Evolutionary conservation across 2,888 invertebrate genomes (phyloP).

Genomic region (Mythimna albipuncta): DNA sequence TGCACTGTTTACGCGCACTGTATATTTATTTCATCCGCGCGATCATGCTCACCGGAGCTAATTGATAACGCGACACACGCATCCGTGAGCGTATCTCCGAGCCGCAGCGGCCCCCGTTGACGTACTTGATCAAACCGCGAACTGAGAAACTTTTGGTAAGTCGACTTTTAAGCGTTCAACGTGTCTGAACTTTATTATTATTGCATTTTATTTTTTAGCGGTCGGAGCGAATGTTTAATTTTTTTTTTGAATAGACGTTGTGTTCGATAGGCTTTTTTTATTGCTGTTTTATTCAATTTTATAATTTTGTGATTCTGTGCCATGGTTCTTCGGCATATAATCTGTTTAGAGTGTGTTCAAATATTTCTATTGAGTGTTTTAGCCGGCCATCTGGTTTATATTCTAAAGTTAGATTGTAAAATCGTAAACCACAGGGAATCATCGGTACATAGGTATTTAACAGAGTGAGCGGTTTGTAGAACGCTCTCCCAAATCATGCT

Average conservation of each 20-base stretch:
- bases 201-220: conserved; percentile 48
- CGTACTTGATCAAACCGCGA: conserved; percentile 73
- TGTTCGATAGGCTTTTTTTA: conserved; percentile 23
- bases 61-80: conserved; percentile 83
- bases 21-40: conserved; percentile 83
- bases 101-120: conserved; percentile 63
- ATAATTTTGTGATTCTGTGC: conserved; percentile 47
- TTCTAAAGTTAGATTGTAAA: conserved; percentile 90
- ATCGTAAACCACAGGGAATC: conserved; percentile 88
- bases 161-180: conserved; percentile 53
- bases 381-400: conserved; percentile 90
- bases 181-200: conserved; percentile 45
- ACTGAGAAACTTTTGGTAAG: conserved; percentile 71
- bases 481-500: conserved; percentile 59
- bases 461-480: conserved; percentile 72
- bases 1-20: conserved; percentile 86
- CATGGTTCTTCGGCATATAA: conserved; percentile 50
- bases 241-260: conserved; percentile 34
- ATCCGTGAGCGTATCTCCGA: conserved; percentile 74
- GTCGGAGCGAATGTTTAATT: conserved; percentile 65
- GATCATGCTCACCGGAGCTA: conserved; percentile 84
- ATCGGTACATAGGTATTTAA: conserved; percentile 80
- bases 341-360: conserved; percentile 76
- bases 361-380: conserved; percentile 85
- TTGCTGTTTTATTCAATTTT: conserved; percentile 41